phyloP scores from a whole-genome alignment of 2,113 vertebrate species.

The Pongo pygmaeus region DNA sequence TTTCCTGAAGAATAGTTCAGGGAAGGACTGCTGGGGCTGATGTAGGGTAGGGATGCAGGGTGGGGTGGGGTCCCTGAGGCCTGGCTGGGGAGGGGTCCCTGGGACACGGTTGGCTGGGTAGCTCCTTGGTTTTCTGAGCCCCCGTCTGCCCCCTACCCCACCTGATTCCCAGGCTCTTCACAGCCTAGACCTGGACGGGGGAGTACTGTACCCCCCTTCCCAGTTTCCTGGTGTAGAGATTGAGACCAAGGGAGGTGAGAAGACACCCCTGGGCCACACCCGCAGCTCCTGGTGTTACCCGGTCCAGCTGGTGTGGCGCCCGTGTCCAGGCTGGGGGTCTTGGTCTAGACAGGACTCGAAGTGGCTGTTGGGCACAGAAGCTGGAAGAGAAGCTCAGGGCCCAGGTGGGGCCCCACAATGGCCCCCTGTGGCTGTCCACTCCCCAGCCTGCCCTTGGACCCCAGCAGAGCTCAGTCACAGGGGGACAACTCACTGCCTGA shows the following conservation, averaged over 20 bases:
- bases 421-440: background rate
- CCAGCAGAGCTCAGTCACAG: background rate
- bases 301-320: accelerated
- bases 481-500: background rate
- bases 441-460: background rate
- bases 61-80: background rate
- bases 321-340: accelerated
- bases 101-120: too few species aligned
- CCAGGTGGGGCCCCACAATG: too few species aligned
- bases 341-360: background rate
- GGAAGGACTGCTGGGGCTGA: background rate
- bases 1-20: too few species aligned
- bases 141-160: background rate
- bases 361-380: background rate
- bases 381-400: background rate
- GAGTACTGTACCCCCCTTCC: too few species aligned
- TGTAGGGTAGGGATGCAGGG: background rate
- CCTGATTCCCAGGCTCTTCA: background rate
- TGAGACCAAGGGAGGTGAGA: background rate
- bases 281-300: background rate
- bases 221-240: accelerated
- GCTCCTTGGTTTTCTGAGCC: background rate
- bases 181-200: background rate
- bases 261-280: accelerated
- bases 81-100: background rate